Conservation (phyloP, 2,113 vertebrate species). For the Hucho hucho region DNA sequence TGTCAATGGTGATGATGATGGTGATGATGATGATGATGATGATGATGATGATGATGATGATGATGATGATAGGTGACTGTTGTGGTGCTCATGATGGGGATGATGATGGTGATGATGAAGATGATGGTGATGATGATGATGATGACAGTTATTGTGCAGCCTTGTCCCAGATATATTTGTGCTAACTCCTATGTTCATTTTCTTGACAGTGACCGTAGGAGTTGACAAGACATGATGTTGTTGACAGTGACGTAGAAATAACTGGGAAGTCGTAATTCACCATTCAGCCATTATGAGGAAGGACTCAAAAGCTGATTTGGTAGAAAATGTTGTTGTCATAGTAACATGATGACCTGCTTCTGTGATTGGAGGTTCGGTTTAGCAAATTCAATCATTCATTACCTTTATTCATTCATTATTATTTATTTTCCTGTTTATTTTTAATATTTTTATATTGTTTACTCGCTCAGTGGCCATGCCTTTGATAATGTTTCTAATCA, state of each 20-base stretch:
- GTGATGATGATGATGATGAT: neutral
- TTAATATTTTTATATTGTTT: slow-evolving; percentile 61
- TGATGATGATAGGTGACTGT: too few relatives aligned
- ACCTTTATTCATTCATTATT: slow-evolving; percentile 57
- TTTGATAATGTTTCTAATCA: neutral
- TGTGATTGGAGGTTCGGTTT: slow-evolving; percentile 57
- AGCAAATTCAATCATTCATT: slow-evolving; percentile 54
- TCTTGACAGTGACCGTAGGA: too few relatives aligned
- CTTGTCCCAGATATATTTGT: too few relatives aligned
- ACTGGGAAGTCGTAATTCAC: slow-evolving; percentile 25
- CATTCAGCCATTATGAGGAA: slow-evolving; percentile 31
- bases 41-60: too few relatives aligned
- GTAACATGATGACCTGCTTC: slow-evolving; percentile 64
- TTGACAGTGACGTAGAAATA: slow-evolving; percentile 27
- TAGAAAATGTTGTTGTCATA: slow-evolving; percentile 51
- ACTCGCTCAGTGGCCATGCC: slow-evolving; percentile 73
- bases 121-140: too few relatives aligned
- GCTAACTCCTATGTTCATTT: too few relatives aligned
- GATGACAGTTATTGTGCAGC: too few relatives aligned
- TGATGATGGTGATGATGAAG: too few relatives aligned
- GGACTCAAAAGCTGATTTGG: slow-evolving; percentile 25
- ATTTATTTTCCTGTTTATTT: too few relatives aligned
- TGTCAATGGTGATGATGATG: too few relatives aligned
- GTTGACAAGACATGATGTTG: too few relatives aligned
- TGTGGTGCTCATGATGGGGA: too few relatives aligned